Conservation (phyloP, 1,140 invertebrate species). For the Procambarus virginalis region DNA sequence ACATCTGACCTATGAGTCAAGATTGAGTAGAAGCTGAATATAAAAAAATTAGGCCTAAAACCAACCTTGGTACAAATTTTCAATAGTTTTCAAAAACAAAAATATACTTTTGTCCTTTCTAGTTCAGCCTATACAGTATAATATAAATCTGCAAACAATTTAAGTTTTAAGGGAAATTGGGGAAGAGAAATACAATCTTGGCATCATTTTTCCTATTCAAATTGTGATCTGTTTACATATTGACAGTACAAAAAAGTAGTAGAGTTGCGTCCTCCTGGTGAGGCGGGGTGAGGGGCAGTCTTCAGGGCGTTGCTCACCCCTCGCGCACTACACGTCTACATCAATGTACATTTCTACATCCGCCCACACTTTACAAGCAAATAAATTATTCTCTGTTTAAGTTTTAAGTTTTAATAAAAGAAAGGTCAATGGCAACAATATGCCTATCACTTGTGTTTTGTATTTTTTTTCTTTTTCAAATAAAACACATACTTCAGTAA, state of each 20-base stretch:
- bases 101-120: too few relatives aligned
- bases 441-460: slow-evolving; percentile 66
- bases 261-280: slow-evolving; percentile 59
- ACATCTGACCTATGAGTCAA: too few relatives aligned
- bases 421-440: slow-evolving; percentile 53
- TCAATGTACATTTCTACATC: slow-evolving; percentile 70
- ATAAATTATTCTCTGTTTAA: slow-evolving; percentile 62
- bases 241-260: slow-evolving; percentile 79
- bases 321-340: slow-evolving; percentile 55
- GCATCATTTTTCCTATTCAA: slow-evolving; percentile 76
- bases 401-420: slow-evolving; percentile 39
- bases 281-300: slow-evolving; percentile 48
- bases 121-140: too few relatives aligned
- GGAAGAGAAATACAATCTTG: slow-evolving; percentile 45
- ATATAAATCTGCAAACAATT: too few relatives aligned
- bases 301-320: slow-evolving; percentile 51
- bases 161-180: too few relatives aligned
- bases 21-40: too few relatives aligned
- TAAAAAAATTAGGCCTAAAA: too few relatives aligned
- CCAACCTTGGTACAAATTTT: too few relatives aligned
- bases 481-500: slow-evolving; percentile 53
- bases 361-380: slow-evolving; percentile 68
- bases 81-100: too few relatives aligned
- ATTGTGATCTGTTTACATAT: slow-evolving; percentile 78
- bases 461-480: slow-evolving; percentile 24